Conservation (phyloP, 2,888 invertebrate genomes). For the Acanthoscelides obtectus region DNA sequence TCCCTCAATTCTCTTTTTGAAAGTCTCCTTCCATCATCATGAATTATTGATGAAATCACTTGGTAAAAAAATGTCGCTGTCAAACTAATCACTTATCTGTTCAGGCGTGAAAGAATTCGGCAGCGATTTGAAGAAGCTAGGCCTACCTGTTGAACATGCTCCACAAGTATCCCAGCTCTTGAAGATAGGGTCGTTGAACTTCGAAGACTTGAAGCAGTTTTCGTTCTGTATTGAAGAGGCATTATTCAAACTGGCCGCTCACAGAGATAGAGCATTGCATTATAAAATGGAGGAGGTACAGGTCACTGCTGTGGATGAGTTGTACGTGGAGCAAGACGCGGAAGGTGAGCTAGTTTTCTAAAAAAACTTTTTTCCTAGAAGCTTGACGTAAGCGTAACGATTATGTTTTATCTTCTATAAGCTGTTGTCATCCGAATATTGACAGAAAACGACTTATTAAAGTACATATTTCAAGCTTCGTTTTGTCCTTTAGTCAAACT, state of each 20-base stretch:
- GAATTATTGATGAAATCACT: no score
- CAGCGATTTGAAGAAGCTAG: conserved; percentile 87
- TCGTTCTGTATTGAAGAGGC: conserved; percentile 90
- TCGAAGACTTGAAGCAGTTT: conserved; percentile 88
- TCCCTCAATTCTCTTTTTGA: no score
- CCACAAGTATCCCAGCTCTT: conserved; percentile 94
- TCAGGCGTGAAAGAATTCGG: conserved; percentile 83
- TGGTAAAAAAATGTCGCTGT: no score
- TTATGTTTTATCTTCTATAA: no score
- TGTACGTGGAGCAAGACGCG: conserved; percentile 82
- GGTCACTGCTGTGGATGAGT: conserved; percentile 87
- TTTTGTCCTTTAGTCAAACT: no score
- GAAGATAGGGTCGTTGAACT: conserved; percentile 88
- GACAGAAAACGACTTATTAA: no score
- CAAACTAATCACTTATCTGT: not conserved
- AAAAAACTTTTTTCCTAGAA: conserved; percentile 1
- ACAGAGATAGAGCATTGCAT: conserved; percentile 81
- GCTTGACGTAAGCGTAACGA: no score
- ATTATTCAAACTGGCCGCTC: conserved; percentile 77
- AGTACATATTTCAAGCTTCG: no score
- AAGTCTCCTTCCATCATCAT: no score
- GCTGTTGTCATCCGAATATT: no score
- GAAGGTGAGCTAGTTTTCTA: conserved; percentile 57
- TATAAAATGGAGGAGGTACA: conserved; percentile 98
- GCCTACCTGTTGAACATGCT: conserved; percentile 94